Percentiles rank a stretch among this genome's conserved stretches.
Evolutionary conservation across 2,113 vertebrate genomes (phyloP).

Genomic region (Cepphus grylle): DNA sequence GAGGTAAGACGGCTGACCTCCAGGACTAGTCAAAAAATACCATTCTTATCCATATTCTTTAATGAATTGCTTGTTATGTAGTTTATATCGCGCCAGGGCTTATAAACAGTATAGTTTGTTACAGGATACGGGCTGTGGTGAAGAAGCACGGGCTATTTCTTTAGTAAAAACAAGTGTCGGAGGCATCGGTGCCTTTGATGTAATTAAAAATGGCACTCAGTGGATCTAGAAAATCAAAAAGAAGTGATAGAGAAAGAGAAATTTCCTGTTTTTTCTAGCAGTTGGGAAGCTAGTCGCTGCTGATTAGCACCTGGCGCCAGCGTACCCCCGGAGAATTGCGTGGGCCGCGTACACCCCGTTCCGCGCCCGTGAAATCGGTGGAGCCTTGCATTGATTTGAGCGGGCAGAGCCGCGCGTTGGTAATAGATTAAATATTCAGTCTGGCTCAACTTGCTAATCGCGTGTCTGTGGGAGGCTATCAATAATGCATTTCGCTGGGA

Average conservation of each 20-base stretch:
- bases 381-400: neutral
- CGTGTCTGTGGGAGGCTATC: neutral
- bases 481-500: neutral
- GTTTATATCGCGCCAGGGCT: neutral
- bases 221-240: neutral
- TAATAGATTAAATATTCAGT: neutral
- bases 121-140: neutral
- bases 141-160: neutral
- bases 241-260: neutral
- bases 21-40: neutral
- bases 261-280: neutral
- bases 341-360: fast-evolving
- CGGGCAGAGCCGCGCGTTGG: neutral
- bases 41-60: neutral
- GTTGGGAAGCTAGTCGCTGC: neutral
- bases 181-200: neutral
- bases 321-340: fast-evolving
- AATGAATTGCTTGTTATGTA: neutral
- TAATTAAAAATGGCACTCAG: neutral
- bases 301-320: neutral
- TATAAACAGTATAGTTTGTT: neutral
- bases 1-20: neutral
- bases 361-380: neutral
- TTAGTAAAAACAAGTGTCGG: neutral
- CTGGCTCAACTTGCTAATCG: neutral